Evolutionary conservation across 2,797 vertebrate species (phyloP).

Genomic region (Dipus sagitta): DNA sequence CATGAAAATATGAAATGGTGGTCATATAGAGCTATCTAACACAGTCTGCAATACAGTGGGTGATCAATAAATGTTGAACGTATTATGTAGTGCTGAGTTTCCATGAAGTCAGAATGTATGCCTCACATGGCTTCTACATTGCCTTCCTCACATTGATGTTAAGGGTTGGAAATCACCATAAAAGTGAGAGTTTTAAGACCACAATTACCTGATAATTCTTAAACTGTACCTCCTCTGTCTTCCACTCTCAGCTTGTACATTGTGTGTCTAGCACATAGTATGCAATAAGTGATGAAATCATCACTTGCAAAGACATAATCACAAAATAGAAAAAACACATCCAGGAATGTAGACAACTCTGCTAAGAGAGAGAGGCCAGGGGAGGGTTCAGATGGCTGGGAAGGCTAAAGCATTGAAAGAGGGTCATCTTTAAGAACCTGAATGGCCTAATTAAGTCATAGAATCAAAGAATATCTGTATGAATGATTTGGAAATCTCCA

Average conservation of each 20-base stretch:
- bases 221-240: accelerated
- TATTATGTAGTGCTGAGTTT: background rate
- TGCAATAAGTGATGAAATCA: background rate
- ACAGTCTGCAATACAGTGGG: background rate
- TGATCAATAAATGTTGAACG: background rate
- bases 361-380: background rate
- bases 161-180: background rate
- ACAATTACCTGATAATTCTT: background rate
- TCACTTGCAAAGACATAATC: background rate
- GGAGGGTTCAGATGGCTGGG: background rate
- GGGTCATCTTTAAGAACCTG: background rate
- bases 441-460: background rate
- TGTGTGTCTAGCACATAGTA: background rate
- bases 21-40: background rate
- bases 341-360: background rate
- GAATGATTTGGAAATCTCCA: background rate
- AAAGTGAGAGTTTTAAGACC: background rate
- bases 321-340: background rate
- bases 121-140: background rate
- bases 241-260: background rate
- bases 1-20: background rate
- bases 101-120: background rate
- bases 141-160: background rate
- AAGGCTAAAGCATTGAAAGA: background rate
- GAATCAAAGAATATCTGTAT: background rate